Conservation (phyloP, 2,888 invertebrate genomes). For the Amitus sp. region DNA sequence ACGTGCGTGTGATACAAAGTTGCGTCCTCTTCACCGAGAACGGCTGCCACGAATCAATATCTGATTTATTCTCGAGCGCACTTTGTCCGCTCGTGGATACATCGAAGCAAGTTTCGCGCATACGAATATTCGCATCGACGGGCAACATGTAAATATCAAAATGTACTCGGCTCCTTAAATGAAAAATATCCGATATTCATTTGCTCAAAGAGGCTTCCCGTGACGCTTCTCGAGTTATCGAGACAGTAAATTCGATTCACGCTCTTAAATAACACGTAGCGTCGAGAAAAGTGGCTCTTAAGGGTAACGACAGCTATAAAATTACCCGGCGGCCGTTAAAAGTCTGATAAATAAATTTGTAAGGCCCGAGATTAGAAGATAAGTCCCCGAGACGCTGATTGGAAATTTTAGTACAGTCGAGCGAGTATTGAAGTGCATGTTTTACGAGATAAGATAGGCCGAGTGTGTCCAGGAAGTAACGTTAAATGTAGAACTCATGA, state of each 20-base stretch:
- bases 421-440: conserved; percentile 16
- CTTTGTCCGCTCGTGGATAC: conserved; percentile 37
- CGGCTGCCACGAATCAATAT: conserved; percentile 49
- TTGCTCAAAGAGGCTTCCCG: conserved; percentile 15
- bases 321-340: not conserved
- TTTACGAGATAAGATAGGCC: conserved; percentile 22
- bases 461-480: conserved; percentile 21
- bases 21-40: conserved; percentile 36
- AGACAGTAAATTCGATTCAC: conserved; percentile 31
- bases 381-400: conserved; percentile 22
- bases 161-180: conserved; percentile 37
- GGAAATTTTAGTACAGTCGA: not conserved
- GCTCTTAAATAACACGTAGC: conserved; percentile 26
- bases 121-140: conserved; percentile 39
- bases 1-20: too few species aligned
- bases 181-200: conserved; percentile 33
- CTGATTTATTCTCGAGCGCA: conserved; percentile 50
- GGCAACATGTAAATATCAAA: conserved; percentile 41
- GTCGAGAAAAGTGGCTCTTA: too few species aligned
- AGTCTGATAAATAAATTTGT: not conserved
- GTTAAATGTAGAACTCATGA: conserved; percentile 30
- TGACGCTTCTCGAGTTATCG: conserved; percentile 28
- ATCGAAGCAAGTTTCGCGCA: conserved; percentile 35
- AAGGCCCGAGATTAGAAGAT: conserved; percentile 1
- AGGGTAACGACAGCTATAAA: not conserved